Evolutionary conservation across 2,888 invertebrate species (phyloP).

Genomic region (Pharmacophagus antenor): DNA sequence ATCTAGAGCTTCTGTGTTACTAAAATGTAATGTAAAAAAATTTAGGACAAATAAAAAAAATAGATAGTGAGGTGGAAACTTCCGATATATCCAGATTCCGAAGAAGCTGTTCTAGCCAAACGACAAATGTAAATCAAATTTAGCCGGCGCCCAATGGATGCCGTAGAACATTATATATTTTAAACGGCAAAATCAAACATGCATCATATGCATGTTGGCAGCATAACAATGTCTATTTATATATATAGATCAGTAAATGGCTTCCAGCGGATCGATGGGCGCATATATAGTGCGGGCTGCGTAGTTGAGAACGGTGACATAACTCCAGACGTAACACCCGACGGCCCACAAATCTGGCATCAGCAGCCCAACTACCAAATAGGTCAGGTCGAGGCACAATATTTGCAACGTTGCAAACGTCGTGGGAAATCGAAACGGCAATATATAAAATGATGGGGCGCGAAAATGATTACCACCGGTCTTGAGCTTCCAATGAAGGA

Average conservation of each 20-base stretch:
- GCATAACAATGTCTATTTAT: slow-evolving; percentile 20
- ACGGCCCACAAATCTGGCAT: not conserved
- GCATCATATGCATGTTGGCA: slow-evolving; percentile 1
- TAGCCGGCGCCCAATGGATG: too few species aligned
- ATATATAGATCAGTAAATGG: slow-evolving; percentile 21
- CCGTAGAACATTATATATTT: not conserved
- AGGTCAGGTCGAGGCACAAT: not conserved
- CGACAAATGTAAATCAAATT: too few species aligned
- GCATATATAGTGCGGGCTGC: not conserved
- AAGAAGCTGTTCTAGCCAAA: too few species aligned
- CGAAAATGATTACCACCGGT: too few species aligned
- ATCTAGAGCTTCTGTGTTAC: too few species aligned
- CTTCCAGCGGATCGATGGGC: slow-evolving; percentile 20
- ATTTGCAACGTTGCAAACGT: not conserved
- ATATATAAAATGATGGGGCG: too few species aligned
- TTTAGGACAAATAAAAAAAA: too few species aligned
- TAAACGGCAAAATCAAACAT: not conserved
- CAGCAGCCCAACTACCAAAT: not conserved
- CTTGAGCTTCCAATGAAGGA: too few species aligned
- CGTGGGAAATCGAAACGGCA: too few species aligned
- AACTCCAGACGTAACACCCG: not conserved
- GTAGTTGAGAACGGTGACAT: not conserved
- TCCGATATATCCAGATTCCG: too few species aligned
- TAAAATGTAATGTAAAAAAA: too few species aligned
- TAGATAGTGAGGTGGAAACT: too few species aligned